Evolutionary conservation across 2,797 vertebrate genomes (phyloP).

Genomic region (Molossus alvarezi): DNA sequence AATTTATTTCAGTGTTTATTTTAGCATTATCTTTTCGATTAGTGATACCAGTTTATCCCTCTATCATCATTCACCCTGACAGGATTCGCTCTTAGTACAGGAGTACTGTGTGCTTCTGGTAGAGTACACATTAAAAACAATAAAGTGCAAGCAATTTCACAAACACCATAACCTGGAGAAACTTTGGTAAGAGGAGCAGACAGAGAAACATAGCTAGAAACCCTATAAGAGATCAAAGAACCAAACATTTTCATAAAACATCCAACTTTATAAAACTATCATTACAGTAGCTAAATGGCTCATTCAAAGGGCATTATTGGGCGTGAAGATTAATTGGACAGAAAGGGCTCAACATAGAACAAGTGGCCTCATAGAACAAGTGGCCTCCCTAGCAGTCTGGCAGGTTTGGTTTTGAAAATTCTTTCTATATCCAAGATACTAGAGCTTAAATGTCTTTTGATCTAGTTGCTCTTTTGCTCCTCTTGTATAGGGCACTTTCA

Average conservation of each 20-base stretch:
- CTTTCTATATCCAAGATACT: constrained; percentile 17
- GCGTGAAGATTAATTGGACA: background rate
- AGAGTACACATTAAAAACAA: constrained; percentile 58
- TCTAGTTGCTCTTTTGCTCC: background rate
- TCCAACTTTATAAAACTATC: constrained; percentile 8
- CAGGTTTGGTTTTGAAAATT: constrained; percentile 14
- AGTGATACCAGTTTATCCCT: background rate
- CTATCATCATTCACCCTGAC: background rate
- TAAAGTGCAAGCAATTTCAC: constrained; percentile 73
- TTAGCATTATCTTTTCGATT: constrained; percentile 25
- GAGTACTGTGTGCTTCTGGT: constrained; percentile 34
- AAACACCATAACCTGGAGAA: constrained; percentile 43
- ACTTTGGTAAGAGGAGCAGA: constrained; percentile 41
- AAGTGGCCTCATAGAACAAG: background rate
- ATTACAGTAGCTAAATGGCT: background rate
- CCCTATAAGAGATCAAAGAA: constrained; percentile 41
- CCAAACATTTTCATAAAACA: constrained; percentile 26
- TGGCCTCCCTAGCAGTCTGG: background rate
- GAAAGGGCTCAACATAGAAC: background rate
- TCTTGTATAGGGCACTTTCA: background rate
- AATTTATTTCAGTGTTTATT: constrained; percentile 58
- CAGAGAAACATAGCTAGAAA: constrained; percentile 48
- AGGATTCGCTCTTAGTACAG: background rate
- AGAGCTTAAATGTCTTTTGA: background rate
- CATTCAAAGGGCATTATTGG: background rate